Percentiles rank a stretch among this genome's conserved stretches.
Evolutionary conservation across 2,888 invertebrate genomes (phyloP).

Genomic region (Yponomeuta cagnagella): DNA sequence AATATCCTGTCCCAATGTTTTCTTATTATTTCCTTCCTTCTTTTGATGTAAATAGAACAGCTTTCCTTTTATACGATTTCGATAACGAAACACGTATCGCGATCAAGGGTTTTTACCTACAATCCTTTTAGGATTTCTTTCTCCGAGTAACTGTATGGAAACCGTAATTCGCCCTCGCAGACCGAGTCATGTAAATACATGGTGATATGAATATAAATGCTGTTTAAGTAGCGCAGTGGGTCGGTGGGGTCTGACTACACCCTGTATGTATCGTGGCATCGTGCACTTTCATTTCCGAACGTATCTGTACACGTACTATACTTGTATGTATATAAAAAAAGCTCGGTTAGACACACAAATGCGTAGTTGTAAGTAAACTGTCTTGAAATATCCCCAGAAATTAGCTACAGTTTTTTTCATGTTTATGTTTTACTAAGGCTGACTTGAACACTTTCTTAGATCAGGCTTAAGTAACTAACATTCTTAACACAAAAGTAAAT

Average conservation of each 20-base stretch:
- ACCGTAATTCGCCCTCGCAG: constrained; percentile 22
- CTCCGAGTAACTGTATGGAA: constrained; percentile 21
- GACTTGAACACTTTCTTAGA: too few species aligned
- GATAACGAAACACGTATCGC: constrained; percentile 13
- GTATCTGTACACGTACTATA: not conserved
- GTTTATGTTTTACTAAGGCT: too few species aligned
- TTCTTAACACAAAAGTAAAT: too few species aligned
- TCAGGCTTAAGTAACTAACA: too few species aligned
- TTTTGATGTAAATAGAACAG: constrained; percentile 9
- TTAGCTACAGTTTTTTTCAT: too few species aligned
- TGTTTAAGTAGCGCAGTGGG: constrained; percentile 53
- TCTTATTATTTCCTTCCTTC: constrained; percentile 8
- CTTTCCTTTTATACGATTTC: not conserved
- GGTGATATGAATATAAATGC: constrained; percentile 73
- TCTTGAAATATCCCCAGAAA: too few species aligned
- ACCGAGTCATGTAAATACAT: constrained; percentile 61
- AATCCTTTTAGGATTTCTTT: constrained; percentile 21
- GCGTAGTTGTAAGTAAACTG: too few species aligned
- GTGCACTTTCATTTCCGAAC: not conserved
- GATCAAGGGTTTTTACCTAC: constrained; percentile 14
- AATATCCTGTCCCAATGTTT: not conserved
- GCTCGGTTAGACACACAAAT: too few species aligned
- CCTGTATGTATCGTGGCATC: not conserved
- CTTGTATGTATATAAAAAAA: too few species aligned
- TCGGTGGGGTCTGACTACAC: constrained; percentile 29